phyloP scores from a whole-genome alignment of 1,140 invertebrate species.

The Trachelipus rathkii region DNA sequence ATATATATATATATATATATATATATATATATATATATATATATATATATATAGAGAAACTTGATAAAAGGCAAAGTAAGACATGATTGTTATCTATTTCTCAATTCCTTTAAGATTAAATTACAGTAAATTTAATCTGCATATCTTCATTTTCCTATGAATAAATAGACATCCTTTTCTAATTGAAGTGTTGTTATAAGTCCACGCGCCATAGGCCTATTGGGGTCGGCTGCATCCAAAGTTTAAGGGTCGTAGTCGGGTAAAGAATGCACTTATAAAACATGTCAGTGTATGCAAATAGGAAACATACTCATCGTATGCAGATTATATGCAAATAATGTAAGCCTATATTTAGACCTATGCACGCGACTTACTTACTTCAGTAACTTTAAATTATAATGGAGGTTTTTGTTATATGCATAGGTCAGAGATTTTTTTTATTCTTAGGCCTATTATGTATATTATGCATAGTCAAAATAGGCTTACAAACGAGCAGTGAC shows the following conservation, averaged over 20 bases:
- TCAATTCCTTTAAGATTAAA: too few relatives aligned
- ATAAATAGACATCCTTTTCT: not conserved
- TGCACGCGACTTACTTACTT: slow-evolving; percentile 32
- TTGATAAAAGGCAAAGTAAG: not conserved
- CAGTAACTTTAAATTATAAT: slow-evolving; percentile 14
- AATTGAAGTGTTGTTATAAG: not conserved
- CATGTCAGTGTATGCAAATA: slow-evolving; percentile 42
- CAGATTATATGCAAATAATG: slow-evolving; percentile 37
- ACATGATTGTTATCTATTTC: too few relatives aligned
- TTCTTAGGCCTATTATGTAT: not conserved
- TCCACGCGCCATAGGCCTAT: not conserved
- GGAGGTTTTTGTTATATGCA: slow-evolving; percentile 11
- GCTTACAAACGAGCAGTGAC: too few relatives aligned
- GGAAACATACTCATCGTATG: not conserved
- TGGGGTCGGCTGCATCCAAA: slow-evolving; percentile 35
- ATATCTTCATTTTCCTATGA: not conserved
- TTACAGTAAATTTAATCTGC: not conserved
- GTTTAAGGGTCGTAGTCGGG: slow-evolving; percentile 22
- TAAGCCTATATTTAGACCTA: slow-evolving; percentile 41
- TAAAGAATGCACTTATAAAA: slow-evolving; percentile 36
- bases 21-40: not conserved
- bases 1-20: slow-evolving; percentile 5
- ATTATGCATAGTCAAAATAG: too few relatives aligned
- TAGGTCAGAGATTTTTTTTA: slow-evolving; percentile 14
- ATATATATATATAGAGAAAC: too few relatives aligned